These are phyloP conservation scores for Pseudomyrmex dendroicus DNA, from an alignment of 1,140 invertebrate species.

Conservation along the genomic window DNA sequence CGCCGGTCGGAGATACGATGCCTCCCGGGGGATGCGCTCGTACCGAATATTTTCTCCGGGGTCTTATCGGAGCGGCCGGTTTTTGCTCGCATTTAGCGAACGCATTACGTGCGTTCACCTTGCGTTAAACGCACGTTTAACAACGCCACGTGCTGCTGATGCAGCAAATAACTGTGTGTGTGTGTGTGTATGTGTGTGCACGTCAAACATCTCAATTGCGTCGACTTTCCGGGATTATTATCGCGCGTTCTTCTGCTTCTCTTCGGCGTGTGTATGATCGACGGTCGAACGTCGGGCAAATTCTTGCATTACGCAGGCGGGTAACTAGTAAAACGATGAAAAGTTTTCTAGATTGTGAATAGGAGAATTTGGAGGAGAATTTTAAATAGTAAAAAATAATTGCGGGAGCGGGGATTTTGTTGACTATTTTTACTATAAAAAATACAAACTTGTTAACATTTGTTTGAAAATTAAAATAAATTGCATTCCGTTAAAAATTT, in stretches of 20 bases:
- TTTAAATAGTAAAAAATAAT: too few relatives aligned
- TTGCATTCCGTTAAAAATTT: too few relatives aligned
- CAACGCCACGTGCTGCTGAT: constrained; percentile 60
- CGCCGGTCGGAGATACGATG: constrained; percentile 17
- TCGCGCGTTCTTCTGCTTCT: constrained; percentile 12
- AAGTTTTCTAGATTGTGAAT: neutral
- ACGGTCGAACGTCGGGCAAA: neutral
- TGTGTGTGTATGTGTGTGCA: too few relatives aligned
- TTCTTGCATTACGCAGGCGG: neutral
- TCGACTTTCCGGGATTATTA: constrained; percentile 32
- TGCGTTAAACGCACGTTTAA: constrained; percentile 47
- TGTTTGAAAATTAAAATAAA: too few relatives aligned
- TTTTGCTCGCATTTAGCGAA: constrained; percentile 23
- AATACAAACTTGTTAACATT: too few relatives aligned
- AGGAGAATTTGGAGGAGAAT: neutral
- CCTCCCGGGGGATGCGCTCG: constrained; percentile 15
- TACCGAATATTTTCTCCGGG: constrained; percentile 9
- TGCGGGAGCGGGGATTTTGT: too few relatives aligned
- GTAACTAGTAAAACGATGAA: neutral
- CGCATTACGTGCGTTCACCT: constrained; percentile 36
- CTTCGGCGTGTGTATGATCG: neutral
- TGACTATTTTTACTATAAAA: too few relatives aligned
- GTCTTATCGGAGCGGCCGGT: neutral
- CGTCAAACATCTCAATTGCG: constrained; percentile 42
- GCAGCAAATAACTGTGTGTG: constrained; percentile 25